These are phyloP conservation scores for Ptychoptera albimana DNA, from an alignment of 2,888 invertebrate species.

Conservation along the genomic window DNA sequence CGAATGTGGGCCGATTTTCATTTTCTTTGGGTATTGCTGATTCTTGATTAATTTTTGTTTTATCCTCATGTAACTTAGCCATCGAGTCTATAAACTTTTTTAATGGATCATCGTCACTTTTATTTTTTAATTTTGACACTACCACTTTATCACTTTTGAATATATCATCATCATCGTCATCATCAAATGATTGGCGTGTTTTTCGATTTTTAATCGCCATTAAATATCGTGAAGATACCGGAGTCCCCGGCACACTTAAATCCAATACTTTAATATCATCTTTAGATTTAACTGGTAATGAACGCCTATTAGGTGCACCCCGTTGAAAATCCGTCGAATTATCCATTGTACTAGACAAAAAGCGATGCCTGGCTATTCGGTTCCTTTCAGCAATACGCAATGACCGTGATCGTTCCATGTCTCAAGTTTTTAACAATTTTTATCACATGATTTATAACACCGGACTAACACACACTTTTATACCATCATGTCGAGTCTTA, in stretches of 20 bases:
- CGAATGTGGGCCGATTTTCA: background rate
- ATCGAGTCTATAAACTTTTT: constrained; percentile 4
- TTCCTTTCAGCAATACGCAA: constrained; percentile 8
- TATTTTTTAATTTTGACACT: background rate
- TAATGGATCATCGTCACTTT: background rate
- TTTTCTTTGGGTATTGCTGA: background rate
- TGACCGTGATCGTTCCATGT: too few relatives aligned
- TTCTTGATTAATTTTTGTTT: background rate
- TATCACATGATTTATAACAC: too few relatives aligned
- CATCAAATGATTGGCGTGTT: constrained; percentile 1
- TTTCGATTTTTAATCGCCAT: constrained; percentile 1
- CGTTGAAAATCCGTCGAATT: background rate
- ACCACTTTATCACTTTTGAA: background rate
- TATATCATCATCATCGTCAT: constrained; percentile 5
- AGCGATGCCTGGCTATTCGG: constrained; percentile 8
- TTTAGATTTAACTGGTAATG: constrained; percentile 1
- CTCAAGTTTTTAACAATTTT: too few relatives aligned
- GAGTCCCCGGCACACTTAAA: constrained; percentile 8
- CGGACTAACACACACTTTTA: too few relatives aligned
- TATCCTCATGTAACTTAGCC: constrained; percentile 2
- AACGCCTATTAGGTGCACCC: constrained; percentile 1
- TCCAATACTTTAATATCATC: constrained; percentile 2
- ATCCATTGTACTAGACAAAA: constrained; percentile 3
- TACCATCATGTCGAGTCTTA: too few relatives aligned
- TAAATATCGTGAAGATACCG: constrained; percentile 6